phyloP scores from a whole-genome alignment of 2,797 vertebrate species.

The Gallinago stenura region DNA sequence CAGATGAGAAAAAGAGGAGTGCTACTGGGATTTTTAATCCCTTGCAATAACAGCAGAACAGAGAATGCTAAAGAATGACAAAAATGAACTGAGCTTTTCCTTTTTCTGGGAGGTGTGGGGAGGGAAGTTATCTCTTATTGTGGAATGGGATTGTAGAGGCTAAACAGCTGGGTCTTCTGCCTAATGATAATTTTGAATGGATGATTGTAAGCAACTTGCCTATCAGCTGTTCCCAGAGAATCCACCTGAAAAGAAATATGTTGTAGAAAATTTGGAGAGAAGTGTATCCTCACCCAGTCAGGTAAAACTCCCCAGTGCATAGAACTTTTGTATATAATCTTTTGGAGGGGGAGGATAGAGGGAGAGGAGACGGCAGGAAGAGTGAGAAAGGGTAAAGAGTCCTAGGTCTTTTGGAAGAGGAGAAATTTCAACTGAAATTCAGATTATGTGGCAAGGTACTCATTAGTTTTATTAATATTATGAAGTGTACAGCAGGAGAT shows the following conservation, averaged over 20 bases:
- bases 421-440: background rate
- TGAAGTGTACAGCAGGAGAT: background rate
- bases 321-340: background rate
- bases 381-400: background rate
- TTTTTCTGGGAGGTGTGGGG: background rate
- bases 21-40: background rate
- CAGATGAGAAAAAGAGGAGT: background rate
- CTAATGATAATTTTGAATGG: background rate
- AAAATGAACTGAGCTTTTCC: background rate
- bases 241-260: background rate
- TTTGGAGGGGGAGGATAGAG: fast-evolving
- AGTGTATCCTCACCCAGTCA: background rate
- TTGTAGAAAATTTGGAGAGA: background rate
- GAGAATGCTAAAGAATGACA: background rate
- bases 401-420: background rate
- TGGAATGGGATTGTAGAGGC: background rate
- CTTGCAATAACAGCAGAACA: background rate
- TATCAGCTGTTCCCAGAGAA: background rate
- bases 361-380: background rate
- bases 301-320: background rate
- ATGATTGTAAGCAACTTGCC: background rate
- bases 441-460: background rate
- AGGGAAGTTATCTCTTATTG: background rate
- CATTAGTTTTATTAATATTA: background rate
- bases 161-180: background rate